Evolutionary conservation across 2,888 invertebrate genomes (phyloP).

Genomic region (Dicyrtoma fusca): DNA sequence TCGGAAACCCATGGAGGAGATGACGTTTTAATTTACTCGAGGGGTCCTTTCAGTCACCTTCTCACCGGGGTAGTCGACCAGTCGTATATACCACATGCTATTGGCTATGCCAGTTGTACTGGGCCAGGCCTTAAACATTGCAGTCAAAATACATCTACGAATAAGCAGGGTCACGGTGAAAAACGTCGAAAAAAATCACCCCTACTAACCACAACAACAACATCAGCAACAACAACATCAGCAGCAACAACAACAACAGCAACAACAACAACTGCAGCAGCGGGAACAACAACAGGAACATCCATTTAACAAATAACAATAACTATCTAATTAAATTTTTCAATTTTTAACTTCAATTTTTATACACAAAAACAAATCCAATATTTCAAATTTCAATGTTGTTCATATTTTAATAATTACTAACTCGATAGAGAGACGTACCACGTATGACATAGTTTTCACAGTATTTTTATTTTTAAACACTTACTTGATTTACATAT

Average conservation of each 20-base stretch:
- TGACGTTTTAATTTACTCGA: conserved; percentile 82
- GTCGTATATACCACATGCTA: conserved; percentile 72
- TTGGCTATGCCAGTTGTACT: conserved; percentile 74
- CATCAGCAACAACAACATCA: not conserved
- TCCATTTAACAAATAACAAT: too few species aligned
- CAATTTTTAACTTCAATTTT: not conserved
- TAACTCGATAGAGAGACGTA: too few species aligned
- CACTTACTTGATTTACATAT: too few species aligned
- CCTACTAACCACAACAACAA: not conserved
- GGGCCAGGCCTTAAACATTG: conserved; percentile 60
- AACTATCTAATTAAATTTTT: not conserved
- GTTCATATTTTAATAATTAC: too few species aligned
- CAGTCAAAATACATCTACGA: not conserved
- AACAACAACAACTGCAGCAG: too few species aligned
- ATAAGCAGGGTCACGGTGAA: too few species aligned
- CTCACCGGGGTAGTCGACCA: conserved; percentile 68
- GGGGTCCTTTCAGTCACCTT: conserved; percentile 79
- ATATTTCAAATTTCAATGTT: too few species aligned
- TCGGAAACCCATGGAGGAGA: conserved; percentile 69
- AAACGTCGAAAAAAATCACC: not conserved
- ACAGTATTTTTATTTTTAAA: too few species aligned
- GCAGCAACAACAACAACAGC: not conserved
- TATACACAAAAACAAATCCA: too few species aligned
- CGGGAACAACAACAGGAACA: too few species aligned
- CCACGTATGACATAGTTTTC: too few species aligned